Evolutionary conservation across 1,140 invertebrate genomes (phyloP).

Genomic region (Scaptomyza hsui): DNA sequence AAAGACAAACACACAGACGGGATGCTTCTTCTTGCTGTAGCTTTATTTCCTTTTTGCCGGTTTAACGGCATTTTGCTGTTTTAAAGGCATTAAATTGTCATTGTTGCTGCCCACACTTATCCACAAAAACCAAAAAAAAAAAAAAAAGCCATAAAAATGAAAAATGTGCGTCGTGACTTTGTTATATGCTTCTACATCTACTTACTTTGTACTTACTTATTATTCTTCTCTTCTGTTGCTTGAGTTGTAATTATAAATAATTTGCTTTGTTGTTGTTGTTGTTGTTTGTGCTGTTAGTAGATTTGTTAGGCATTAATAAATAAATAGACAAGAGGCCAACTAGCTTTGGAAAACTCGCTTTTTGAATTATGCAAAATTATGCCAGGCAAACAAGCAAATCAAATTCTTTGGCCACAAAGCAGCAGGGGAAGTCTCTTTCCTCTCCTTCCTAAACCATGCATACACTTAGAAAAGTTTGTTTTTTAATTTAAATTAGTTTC

Average conservation of each 20-base stretch:
- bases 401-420: conserved; percentile 49
- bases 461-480: neutral
- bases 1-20: conserved; percentile 28
- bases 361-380: conserved; percentile 56
- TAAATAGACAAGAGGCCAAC: conserved; percentile 62
- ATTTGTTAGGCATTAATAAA: conserved; percentile 64
- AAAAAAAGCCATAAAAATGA: conserved; percentile 62
- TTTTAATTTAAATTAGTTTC: too few species aligned
- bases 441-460: too few species aligned
- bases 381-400: conserved; percentile 48
- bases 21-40: conserved; percentile 19
- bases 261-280: conserved; percentile 47
- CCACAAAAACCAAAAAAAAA: neutral
- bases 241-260: conserved; percentile 73
- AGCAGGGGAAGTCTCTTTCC: neutral
- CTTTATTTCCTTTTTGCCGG: conserved; percentile 51
- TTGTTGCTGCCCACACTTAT: conserved; percentile 35
- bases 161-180: conserved; percentile 61
- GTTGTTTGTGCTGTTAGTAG: conserved; percentile 14
- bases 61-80: conserved; percentile 80
- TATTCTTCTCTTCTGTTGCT: conserved; percentile 4
- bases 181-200: neutral
- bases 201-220: neutral
- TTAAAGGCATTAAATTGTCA: conserved; percentile 78
- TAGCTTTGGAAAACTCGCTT: conserved; percentile 37